A percentile compares a stretch with the other conserved stretches of the same genome.
Conservation (phyloP, 2,113 vertebrate species). For the Amblyornis subalaris region DNA sequence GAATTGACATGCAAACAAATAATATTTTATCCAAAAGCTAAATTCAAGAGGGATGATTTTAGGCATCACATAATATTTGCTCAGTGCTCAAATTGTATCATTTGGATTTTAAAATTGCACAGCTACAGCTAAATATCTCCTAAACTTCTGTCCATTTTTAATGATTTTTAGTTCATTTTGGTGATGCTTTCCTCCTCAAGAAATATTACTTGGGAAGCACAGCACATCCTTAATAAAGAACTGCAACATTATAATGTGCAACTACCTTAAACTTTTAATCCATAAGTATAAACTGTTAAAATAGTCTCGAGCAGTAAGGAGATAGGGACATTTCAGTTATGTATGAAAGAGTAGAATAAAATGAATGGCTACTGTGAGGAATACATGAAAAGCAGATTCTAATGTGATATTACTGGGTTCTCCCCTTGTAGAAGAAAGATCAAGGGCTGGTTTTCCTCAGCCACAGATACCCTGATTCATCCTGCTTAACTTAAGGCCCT, state of each 20-base stretch:
- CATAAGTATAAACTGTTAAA: neutral
- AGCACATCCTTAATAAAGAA: neutral
- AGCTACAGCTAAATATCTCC: neutral
- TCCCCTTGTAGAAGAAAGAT: neutral
- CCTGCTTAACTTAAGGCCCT: neutral
- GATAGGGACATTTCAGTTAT: neutral
- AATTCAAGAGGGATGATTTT: neutral
- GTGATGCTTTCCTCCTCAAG: neutral
- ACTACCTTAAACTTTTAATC: neutral
- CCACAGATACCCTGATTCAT: neutral
- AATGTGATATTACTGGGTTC: neutral
- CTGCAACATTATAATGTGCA: neutral
- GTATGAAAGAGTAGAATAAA: neutral
- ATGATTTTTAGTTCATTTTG: neutral
- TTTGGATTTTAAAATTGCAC: neutral
- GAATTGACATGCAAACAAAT: neutral
- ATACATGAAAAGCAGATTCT: neutral
- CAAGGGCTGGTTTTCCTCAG: neutral
- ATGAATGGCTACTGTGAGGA: neutral
- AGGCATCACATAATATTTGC: neutral
- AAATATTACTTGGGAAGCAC: neutral
- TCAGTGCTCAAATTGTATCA: neutral
- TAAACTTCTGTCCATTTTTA: neutral
- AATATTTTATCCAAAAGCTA: neutral
- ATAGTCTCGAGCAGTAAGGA: neutral